Base-by-base conservation (phyloP, 2,797 vertebrate species). In the Coendou prehensilis region DNA sequence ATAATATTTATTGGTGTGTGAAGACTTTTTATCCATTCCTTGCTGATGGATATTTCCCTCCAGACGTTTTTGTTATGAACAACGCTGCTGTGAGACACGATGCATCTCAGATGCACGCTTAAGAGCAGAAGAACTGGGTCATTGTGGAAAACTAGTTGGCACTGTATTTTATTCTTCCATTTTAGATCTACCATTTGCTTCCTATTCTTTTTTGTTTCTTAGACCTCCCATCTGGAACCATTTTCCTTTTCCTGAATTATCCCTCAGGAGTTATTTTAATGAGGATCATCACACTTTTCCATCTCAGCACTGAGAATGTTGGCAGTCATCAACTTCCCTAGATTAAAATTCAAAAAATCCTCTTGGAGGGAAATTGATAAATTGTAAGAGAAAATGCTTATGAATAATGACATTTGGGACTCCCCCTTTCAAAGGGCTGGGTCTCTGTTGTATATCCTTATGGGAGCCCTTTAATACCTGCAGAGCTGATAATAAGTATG, bases 191-290 rank as follows among this genome's bases (percentile, higher is more conserved):
- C 50, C 76, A 80, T 37, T 85, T 50, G 47, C 54, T 93, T 56
- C 85, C 13, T 30, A 89, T 80, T 89, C 79, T 52, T 54, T 95
- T 50, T 89, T 33, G 41, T n/a, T 54, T 84, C 87, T 92, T 87
- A 87, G 81, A 47, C n/a, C 30, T 93, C 82, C 30, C 78, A 61
- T 71, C 56, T 83, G 73, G 82, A 61, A 20, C 64, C 56, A 45
- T 87, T 90, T 96, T 90, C 52, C 89, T 83, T 88, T 86, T 67
- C 87, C 28, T 18, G 33, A 95, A 90, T 93, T 54, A 14, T 82
- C 54, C 47, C 75, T 85, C 52, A 80, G 69, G 85, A 87, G 75
- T 76, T 95, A 69, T 89, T 75, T 95, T 87, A 82, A 90, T 90
- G 61, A 90, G 2, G 59, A 82, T 88, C 76, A 61, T 91, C 82